Base-by-base conservation (phyloP, 2,888 invertebrate species). In the Eutolmus rufibarbis region DNA sequence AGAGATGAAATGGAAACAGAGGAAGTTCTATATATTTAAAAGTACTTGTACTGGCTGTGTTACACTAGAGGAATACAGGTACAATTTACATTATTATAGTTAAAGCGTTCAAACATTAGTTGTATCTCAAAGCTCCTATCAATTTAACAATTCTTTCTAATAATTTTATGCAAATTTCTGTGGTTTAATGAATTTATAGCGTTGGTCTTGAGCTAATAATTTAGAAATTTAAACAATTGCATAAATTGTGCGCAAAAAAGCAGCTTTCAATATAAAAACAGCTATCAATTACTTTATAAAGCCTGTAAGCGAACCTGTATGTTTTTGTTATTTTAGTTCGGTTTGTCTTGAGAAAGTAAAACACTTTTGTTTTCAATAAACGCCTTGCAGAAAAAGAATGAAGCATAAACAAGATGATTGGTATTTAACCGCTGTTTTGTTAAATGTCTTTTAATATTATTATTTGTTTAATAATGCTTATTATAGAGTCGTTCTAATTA, bases 1-100 rank as follows among this genome's bases (percentile, higher is more conserved):
- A 66, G 8, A 66, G 82, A 84, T 84, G 82, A 84, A 84, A 46
- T 84, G 82, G 57, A 84, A 78, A 78, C n/a, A 43, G 16, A 43
- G 77, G 34, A 40, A n/a, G 23, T 78, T 78, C 43, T 78, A 43
- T 40, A 40, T 40, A 40, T 40, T 78, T 7, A 79, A 79, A 79
- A 66, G 28, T 66, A 66, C 66, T 66, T 23, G 23, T 23, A 66
- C 66, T 66, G 66, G 28, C 28, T 66, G 66, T 57, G 7, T 28
- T 28, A 28, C 28, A 66, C 66, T 66, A 66, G 66, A 28, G 28
- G 28, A 66, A 66, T 57, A 66, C 19, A 66, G 28, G 8, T 19
- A 66, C 66, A 66, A 66, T 9, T 66, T 66, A 66, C 66, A 66
- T 19, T 66, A 12, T 66, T 23, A 23, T 66, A 66, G 19, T 66